Evolutionary conservation across 2,113 vertebrate species (phyloP).

Genomic region (Labeo rohita): DNA sequence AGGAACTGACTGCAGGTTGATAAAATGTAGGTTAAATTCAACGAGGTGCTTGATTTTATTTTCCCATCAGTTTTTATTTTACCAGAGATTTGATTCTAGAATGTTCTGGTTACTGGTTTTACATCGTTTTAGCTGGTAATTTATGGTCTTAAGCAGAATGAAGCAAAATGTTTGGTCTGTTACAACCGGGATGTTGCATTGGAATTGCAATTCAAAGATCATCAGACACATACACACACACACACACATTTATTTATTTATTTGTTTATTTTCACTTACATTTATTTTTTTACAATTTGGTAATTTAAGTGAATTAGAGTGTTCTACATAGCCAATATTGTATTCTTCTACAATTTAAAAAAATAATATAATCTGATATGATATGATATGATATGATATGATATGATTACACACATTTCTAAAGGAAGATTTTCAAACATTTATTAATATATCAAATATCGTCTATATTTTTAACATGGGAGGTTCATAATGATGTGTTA

Average conservation of each 20-base stretch:
- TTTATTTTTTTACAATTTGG: no score
- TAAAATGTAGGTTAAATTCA: slow-evolving; percentile 20
- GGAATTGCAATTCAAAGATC: background rate
- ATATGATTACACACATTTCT: background rate
- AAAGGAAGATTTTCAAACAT: background rate
- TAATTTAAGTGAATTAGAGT: background rate
- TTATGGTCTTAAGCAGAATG: background rate
- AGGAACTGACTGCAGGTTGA: slow-evolving; percentile 42
- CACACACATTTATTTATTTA: no score
- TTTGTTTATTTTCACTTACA: no score
- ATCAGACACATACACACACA: no score
- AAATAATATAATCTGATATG: no score
- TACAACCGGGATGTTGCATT: background rate
- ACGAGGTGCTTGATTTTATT: background rate
- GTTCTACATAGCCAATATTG: background rate
- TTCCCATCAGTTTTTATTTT: background rate
- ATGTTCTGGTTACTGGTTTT: background rate
- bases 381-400: background rate
- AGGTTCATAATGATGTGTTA: no score
- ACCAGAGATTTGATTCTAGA: background rate
- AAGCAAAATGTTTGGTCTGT: background rate
- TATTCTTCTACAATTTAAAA: background rate
- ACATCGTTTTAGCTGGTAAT: background rate
- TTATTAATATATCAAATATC: background rate
- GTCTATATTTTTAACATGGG: no score